Conservation (phyloP, 2,797 vertebrate genomes). For the Austrolebias charrua region DNA sequence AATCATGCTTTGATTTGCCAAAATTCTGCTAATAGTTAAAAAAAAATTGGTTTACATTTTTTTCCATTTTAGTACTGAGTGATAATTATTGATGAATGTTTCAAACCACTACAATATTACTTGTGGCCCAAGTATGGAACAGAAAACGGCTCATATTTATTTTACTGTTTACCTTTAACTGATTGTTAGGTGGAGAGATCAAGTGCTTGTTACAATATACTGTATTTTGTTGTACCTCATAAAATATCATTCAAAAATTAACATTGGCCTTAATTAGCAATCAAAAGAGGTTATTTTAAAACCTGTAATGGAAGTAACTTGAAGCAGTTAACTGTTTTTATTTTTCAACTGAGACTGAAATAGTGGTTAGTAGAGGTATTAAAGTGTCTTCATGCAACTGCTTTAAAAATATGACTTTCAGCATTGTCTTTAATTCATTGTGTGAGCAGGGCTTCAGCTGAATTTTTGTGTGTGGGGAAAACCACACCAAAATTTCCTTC, state of each 20-base stretch:
- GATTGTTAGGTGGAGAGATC: conserved; percentile 30
- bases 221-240: conserved; percentile 39
- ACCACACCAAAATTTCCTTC: conserved; percentile 35
- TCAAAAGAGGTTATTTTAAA: conserved; percentile 38
- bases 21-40: conserved; percentile 58
- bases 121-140: conserved; percentile 23
- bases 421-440: conserved; percentile 25
- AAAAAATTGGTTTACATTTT: conserved; percentile 71
- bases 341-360: conserved; percentile 47
- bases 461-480: conserved; percentile 6
- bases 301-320: conserved; percentile 26
- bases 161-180: conserved; percentile 23
- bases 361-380: conserved; percentile 26
- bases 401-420: conserved; percentile 43
- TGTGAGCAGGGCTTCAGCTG: conserved; percentile 3
- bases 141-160: conserved; percentile 36
- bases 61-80: conserved; percentile 53
- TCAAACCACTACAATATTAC: conserved; percentile 40
- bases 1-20: conserved; percentile 66
- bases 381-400: conserved; percentile 67
- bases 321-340: conserved; percentile 32
- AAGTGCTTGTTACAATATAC: conserved; percentile 19
- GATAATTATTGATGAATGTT: conserved; percentile 42
- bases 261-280: conserved; percentile 47
- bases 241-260: conserved; percentile 25